Evolutionary conservation across 53 echinoderm and acorn worm species (phyloP).

Genomic region (Apostichopus leukothele): DNA sequence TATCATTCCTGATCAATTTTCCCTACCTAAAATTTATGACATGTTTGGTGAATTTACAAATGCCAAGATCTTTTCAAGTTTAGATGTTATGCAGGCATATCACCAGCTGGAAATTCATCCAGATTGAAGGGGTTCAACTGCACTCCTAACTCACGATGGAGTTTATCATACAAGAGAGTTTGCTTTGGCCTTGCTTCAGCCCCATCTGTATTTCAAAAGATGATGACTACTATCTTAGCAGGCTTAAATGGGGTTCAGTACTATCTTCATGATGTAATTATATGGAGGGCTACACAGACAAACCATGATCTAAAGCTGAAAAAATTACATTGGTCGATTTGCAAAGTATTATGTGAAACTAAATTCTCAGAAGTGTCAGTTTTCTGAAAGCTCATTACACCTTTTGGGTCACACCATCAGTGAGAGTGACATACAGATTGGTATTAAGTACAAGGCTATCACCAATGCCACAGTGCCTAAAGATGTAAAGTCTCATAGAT

Average conservation of each 20-base stretch:
- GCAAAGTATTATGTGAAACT: neutral
- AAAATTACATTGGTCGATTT: neutral
- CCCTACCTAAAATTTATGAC: neutral
- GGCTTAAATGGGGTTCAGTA: too few relatives aligned
- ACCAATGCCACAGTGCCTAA: slow-evolving; percentile 50
- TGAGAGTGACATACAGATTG: slow-evolving; percentile 44
- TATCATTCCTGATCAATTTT: neutral
- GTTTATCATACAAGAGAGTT: neutral
- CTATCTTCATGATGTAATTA: neutral
- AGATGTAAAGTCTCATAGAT: slow-evolving; percentile 39
- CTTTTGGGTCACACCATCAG: slow-evolving; percentile 52
- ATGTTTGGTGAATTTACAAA: neutral
- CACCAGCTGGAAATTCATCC: neutral
- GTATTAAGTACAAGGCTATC: slow-evolving; percentile 46
- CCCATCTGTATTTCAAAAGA: too few relatives aligned
- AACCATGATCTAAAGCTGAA: neutral
- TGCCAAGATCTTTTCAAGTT: neutral
- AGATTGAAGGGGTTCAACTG: neutral
- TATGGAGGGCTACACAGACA: neutral
- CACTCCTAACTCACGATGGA: neutral
- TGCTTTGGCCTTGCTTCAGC: neutral
- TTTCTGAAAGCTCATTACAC: neutral
- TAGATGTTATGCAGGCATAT: neutral
- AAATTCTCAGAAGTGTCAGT: neutral
- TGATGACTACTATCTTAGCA: too few relatives aligned